Evolutionary conservation across 2,113 vertebrate species (phyloP), one percentile per base, ranked within the genome.

Genomic region (Morone chrysops): DNA sequence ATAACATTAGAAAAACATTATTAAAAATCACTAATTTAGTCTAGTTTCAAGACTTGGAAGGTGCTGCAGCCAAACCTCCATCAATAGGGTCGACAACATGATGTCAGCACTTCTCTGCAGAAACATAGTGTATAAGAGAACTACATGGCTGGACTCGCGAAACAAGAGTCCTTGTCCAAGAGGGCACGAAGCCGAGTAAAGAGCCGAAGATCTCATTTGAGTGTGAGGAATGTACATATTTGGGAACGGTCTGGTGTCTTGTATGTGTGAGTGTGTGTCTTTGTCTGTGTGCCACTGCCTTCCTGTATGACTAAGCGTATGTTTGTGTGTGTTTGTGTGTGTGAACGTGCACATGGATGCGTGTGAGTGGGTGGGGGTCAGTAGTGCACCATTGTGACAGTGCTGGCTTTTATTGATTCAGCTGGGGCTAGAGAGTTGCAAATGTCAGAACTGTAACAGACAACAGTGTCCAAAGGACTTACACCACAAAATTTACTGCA

Each of bases 191-290:
- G 85, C 84, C 80, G 67, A 92, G 87, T 76, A 83, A 85, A 75
- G 69, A 75, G 78, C 57, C 1, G 5, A 54, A 78, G 82, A 67
- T 93, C 75, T 90, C 92, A 84, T 89, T 83, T 13, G 5, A 57
- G 88, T 93, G 87, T 93, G 90, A 94, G 83, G 90, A 94, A 94
- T 94, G 89, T 78, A 69, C 63, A 56, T 80, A 65, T 95, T 93
- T 86, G 89, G 90, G 83, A 87, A 92, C 36, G 43, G 82, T 92
- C 90, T 93, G 85, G 84, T 89, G 86, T 89, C 90, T 91, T 80
- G 83, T 82, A 80, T 43, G 85, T 91, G 93, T 89, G 84, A 89
- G 88, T 73, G 83, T 86, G 85, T 81, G 80, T 80, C 62, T 80
- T 60, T 75, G 84, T 86, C 70, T 87, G 77, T 86, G 70, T 86